Evolutionary conservation across 2,888 invertebrate genomes (phyloP).

Genomic region (Chrysomela aeneicollis): DNA sequence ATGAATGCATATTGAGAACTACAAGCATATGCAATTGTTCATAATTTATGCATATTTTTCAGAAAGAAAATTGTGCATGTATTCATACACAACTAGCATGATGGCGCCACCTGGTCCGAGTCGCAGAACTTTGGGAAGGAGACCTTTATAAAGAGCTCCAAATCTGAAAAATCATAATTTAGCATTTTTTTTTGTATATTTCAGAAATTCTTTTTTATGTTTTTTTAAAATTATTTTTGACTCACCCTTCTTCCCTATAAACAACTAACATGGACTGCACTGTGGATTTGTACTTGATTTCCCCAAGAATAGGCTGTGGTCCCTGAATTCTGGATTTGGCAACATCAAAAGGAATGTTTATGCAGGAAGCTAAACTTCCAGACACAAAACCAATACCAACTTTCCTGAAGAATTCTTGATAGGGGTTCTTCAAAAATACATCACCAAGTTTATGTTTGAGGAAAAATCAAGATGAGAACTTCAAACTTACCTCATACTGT

Average conservation of each 20-base stretch:
- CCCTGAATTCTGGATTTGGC: slow-evolving; percentile 96
- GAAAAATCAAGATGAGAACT: too few species aligned
- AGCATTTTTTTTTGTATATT: too few species aligned
- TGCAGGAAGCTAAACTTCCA: slow-evolving; percentile 84
- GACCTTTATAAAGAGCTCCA: slow-evolving; percentile 88
- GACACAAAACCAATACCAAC: slow-evolving; percentile 86
- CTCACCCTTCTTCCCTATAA: slow-evolving; percentile 89
- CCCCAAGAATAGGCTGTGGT: slow-evolving; percentile 77
- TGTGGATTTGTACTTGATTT: slow-evolving; percentile 82
- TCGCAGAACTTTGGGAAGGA: slow-evolving; percentile 88
- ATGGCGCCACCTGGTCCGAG: slow-evolving; percentile 95
- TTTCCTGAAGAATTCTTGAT: slow-evolving; percentile 77
- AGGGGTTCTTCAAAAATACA: slow-evolving; percentile 68
- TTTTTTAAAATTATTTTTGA: too few species aligned
- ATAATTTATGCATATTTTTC: slow-evolving; percentile 54
- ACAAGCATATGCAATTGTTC: background rate
- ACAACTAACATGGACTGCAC: slow-evolving; percentile 76
- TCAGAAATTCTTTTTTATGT: too few species aligned
- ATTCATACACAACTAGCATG: slow-evolving; percentile 92
- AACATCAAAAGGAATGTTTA: slow-evolving; percentile 96
- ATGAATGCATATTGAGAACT: background rate
- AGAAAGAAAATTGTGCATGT: slow-evolving; percentile 79
- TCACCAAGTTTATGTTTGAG: too few species aligned
- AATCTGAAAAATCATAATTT: slow-evolving; percentile 69
- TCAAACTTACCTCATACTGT: slow-evolving; percentile 65